These are phyloP conservation scores for Lucilia sericata DNA, from an alignment of 1,140 invertebrate genomes.

Conservation along the genomic window DNA sequence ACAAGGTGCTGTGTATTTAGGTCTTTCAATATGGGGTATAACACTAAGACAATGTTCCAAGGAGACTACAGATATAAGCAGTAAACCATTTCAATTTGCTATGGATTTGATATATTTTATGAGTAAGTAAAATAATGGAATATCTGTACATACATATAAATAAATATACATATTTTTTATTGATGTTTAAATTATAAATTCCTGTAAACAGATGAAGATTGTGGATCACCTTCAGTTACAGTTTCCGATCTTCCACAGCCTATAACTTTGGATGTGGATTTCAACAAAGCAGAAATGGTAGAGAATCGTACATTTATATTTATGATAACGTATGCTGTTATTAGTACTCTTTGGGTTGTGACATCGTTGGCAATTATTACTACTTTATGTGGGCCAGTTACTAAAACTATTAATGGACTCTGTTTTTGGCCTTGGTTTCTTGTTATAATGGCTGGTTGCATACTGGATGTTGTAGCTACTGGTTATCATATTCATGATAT, in stretches of 20 bases:
- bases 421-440: slow-evolving; percentile 65
- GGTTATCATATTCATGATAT: slow-evolving; percentile 59
- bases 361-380: slow-evolving; percentile 57
- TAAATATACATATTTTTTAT: not conserved
- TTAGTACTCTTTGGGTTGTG: slow-evolving; percentile 61
- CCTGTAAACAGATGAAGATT: slow-evolving; percentile 46
- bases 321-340: slow-evolving; percentile 58
- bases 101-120: slow-evolving; percentile 60
- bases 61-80: slow-evolving; percentile 48
- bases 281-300: slow-evolving; percentile 52
- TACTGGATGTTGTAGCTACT: slow-evolving; percentile 61
- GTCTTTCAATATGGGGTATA: slow-evolving; percentile 59
- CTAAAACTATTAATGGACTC: slow-evolving; percentile 57
- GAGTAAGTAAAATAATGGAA: slow-evolving; percentile 50
- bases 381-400: slow-evolving; percentile 58
- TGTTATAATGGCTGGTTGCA: slow-evolving; percentile 55
- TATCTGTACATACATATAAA: not conserved
- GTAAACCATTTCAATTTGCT: slow-evolving; percentile 57
- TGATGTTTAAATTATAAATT: not conserved
- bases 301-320: slow-evolving; percentile 59
- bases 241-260: not conserved
- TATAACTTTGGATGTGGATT: slow-evolving; percentile 48
- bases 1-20: slow-evolving; percentile 57
- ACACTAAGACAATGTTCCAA: slow-evolving; percentile 51
- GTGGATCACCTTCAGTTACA: slow-evolving; percentile 49